Evolutionary conservation across 2,797 vertebrate species (phyloP).

Genomic region (Sebastes melanostomus): DNA sequence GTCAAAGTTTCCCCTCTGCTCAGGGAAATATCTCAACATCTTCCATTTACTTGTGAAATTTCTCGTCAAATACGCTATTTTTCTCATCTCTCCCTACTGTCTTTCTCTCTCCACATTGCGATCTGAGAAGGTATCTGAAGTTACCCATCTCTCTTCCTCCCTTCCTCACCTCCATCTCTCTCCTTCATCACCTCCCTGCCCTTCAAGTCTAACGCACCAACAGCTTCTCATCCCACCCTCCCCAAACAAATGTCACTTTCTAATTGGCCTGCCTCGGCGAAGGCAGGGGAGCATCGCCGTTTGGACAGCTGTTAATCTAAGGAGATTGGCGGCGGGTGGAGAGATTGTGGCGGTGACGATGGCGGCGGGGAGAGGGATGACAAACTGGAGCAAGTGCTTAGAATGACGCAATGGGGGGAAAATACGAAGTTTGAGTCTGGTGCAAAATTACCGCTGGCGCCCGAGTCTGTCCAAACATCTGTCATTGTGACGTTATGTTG

Average conservation of each 20-base stretch:
- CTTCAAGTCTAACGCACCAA: neutral
- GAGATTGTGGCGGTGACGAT: constrained; percentile 9
- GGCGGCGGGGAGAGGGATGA: constrained; percentile 2
- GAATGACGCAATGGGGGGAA: constrained; percentile 49
- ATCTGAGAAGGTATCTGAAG: neutral
- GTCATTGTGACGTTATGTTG: neutral
- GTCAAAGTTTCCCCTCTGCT: neutral
- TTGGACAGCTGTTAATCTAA: constrained; percentile 58
- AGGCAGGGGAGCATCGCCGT: constrained; percentile 10
- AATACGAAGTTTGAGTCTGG: constrained; percentile 31
- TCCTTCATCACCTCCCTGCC: neutral
- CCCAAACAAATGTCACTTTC: constrained; percentile 38
- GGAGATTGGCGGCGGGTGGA: neutral
- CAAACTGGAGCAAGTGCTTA: constrained; percentile 22
- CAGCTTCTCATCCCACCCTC: neutral
- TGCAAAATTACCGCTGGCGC: neutral
- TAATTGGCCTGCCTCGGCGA: constrained; percentile 31
- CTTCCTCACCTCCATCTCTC: neutral
- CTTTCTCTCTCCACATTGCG: neutral
- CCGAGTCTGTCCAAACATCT: constrained; percentile 22
- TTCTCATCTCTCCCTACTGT: neutral
- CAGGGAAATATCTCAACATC: neutral
- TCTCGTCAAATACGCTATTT: neutral
- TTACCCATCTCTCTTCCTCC: neutral
- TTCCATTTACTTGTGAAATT: neutral